Percentiles rank a stretch among this genome's conserved stretches.
These are phyloP conservation scores for Spodoptera frugiperda DNA, from an alignment of 1,140 invertebrate species.

Conservation along the genomic window DNA sequence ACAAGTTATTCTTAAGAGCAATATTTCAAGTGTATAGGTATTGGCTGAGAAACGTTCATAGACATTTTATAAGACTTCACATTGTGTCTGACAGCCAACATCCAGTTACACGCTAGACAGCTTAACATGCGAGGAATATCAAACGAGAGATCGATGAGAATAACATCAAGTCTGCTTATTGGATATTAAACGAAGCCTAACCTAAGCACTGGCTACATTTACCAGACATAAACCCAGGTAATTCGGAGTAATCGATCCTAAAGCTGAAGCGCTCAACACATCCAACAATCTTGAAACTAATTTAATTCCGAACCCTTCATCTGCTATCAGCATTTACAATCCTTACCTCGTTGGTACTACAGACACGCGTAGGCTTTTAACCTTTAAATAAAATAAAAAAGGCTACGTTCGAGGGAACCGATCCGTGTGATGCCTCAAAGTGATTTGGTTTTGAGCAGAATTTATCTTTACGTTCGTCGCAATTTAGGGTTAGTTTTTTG, in stretches of 20 bases:
- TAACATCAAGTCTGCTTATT: no score
- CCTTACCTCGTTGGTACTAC: not conserved
- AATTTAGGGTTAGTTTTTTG: slow-evolving; percentile 9
- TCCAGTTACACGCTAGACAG: no score
- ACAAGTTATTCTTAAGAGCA: no score
- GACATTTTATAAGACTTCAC: no score
- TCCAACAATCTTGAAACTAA: not conserved
- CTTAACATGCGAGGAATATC: no score
- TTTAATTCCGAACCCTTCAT: slow-evolving; percentile 33
- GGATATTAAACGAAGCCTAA: no score
- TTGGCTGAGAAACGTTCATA: no score
- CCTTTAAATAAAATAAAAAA: slow-evolving; percentile 44
- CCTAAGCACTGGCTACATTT: no score
- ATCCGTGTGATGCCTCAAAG: slow-evolving; percentile 16
- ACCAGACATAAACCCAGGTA: no score
- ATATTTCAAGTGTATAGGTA: no score
- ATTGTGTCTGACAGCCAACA: no score
- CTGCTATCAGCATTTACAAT: slow-evolving; percentile 16
- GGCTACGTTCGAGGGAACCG: not conserved
- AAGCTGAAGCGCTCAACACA: not conserved
- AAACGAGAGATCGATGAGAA: no score
- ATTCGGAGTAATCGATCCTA: not conserved
- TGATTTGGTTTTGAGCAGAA: slow-evolving; percentile 17
- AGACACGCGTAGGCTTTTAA: slow-evolving; percentile 26
- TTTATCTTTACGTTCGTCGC: slow-evolving; percentile 17